These are phyloP conservation scores for Eurypyga helias DNA, from an alignment of 2,113 vertebrate genomes.

Conservation along the genomic window DNA sequence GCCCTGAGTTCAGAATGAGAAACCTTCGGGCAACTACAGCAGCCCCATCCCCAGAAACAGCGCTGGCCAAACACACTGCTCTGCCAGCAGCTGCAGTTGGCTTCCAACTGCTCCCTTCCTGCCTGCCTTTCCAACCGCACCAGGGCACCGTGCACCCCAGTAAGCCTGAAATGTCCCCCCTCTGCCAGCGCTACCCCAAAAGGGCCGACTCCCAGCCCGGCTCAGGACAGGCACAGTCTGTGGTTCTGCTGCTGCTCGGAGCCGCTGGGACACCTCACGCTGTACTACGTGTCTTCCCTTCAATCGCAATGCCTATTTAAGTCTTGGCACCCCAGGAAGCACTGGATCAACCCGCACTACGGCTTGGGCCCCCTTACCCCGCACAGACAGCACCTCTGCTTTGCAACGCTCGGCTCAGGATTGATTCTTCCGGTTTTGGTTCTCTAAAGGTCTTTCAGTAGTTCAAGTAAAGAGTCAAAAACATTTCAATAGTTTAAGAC, in stretches of 20 bases:
- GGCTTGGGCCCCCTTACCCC: neutral
- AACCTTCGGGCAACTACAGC: neutral
- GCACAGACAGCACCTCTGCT: neutral
- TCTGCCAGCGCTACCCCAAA: accelerated
- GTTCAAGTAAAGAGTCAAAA: neutral
- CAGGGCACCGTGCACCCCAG: accelerated
- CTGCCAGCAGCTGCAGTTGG: neutral
- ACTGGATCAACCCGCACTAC: accelerated
- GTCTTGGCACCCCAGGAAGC: neutral
- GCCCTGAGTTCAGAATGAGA: neutral
- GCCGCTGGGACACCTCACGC: too few species aligned
- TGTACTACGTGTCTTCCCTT: accelerated
- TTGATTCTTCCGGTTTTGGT: neutral
- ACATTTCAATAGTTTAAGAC: neutral
- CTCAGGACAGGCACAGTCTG: accelerated
- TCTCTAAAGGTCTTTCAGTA: neutral
- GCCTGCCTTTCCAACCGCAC: neutral
- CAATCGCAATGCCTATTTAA: accelerated
- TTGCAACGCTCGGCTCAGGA: accelerated
- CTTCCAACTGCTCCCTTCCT: neutral
- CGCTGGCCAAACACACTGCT: neutral
- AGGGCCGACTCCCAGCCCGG: accelerated
- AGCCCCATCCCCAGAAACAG: neutral
- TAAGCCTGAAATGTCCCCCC: accelerated
- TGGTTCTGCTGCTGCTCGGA: neutral